These are phyloP conservation scores for Harpagifer antarcticus DNA, from an alignment of 2,797 vertebrate genomes.

Conservation along the genomic window DNA sequence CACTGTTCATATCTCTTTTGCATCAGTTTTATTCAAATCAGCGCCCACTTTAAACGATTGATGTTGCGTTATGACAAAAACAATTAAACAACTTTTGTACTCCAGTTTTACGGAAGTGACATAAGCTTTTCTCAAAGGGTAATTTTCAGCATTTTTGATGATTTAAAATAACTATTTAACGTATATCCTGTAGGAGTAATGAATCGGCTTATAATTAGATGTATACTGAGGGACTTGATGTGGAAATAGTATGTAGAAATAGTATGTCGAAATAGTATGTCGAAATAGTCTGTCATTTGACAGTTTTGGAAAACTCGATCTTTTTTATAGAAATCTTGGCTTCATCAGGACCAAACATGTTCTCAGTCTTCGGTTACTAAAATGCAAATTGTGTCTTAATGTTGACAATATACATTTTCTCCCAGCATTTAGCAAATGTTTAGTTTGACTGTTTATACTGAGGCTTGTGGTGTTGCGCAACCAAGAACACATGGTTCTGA, in stretches of 20 bases:
- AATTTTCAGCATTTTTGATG: background rate
- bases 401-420: background rate
- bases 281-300: too few species aligned
- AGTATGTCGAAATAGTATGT: too few species aligned
- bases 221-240: background rate
- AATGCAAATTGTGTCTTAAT: background rate
- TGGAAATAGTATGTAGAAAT: background rate
- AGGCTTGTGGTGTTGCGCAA: background rate
- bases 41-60: background rate
- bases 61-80: background rate
- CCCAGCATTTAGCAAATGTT: background rate
- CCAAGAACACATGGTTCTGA: background rate
- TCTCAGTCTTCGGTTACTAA: background rate
- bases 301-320: too few species aligned
- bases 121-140: background rate
- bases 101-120: background rate
- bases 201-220: background rate
- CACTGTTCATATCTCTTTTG: background rate
- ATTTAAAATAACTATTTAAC: background rate
- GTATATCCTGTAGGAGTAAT: constrained; percentile 1
- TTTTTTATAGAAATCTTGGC: background rate
- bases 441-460: background rate
- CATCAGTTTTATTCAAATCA: constrained; percentile 1
- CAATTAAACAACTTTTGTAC: constrained; percentile 1
- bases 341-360: constrained; percentile 6